phyloP scores from a whole-genome alignment of 2,797 vertebrate genomes.

The Dendrocincla fuliginosa region DNA sequence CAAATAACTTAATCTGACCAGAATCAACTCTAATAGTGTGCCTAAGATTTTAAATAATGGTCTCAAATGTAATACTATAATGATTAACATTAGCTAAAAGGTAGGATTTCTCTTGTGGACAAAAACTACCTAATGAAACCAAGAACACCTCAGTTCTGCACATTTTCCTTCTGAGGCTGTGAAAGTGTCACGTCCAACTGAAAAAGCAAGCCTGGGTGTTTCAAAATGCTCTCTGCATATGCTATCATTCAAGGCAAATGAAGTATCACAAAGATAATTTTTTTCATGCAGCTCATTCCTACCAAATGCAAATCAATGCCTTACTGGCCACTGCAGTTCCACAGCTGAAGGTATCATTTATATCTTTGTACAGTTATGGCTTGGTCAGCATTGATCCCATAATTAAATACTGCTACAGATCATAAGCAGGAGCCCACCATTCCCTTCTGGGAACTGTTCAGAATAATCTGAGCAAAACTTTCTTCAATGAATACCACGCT shows the following conservation, averaged over 20 bases:
- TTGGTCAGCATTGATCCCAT: fast-evolving
- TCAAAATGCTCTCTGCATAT: not conserved
- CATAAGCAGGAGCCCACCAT: not conserved
- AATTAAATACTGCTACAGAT: not conserved
- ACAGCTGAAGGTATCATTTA: not conserved
- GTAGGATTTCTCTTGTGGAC: not conserved
- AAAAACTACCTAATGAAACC: not conserved
- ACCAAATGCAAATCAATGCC: not conserved
- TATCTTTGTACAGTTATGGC: not conserved
- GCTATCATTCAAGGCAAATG: not conserved
- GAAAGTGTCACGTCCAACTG: not conserved
- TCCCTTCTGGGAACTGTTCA: not conserved
- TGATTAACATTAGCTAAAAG: not conserved
- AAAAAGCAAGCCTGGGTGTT: not conserved
- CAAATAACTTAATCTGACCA: constrained; percentile 25
- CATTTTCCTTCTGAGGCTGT: not conserved
- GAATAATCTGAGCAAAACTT: not conserved
- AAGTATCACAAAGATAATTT: not conserved
- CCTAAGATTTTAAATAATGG: not conserved
- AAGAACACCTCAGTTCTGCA: not conserved
- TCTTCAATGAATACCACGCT: not conserved
- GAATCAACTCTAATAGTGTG: constrained; percentile 7
- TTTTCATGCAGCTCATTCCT: not conserved
- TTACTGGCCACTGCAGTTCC: not conserved
- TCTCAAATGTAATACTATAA: not conserved